A percentile compares a stretch with the other conserved stretches of the same genome.
phyloP scores from a whole-genome alignment of 2,113 vertebrate species.

The Sebastes fasciatus region DNA sequence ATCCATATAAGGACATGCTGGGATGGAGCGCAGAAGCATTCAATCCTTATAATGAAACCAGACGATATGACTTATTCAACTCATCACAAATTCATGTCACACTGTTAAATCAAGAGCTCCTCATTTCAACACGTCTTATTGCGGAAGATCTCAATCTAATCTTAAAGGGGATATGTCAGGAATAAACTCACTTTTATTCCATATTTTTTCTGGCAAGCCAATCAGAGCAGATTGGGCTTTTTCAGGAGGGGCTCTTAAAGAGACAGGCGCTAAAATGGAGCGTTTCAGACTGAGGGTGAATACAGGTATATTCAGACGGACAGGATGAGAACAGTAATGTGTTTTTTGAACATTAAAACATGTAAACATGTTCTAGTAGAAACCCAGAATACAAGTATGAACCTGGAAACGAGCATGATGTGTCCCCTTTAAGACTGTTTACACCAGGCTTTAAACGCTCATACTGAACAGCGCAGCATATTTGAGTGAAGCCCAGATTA shows the following conservation, averaged over 20 bases:
- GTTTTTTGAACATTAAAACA: no score
- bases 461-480: background rate
- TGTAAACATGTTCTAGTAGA: no score
- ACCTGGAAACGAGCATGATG: no score
- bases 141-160: slow-evolving; percentile 1
- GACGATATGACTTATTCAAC: slow-evolving; percentile 53
- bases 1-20: slow-evolving; percentile 41
- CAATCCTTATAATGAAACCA: slow-evolving; percentile 56
- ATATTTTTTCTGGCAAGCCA: no score
- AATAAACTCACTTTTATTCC: no score
- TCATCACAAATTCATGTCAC: slow-evolving; percentile 50
- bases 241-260: no score
- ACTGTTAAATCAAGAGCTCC: slow-evolving; percentile 22
- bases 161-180: background rate
- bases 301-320: no score
- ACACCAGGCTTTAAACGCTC: background rate
- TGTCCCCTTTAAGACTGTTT: background rate
- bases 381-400: no score
- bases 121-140: slow-evolving; percentile 1
- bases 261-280: no score
- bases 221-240: no score
- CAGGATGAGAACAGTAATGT: no score
- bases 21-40: slow-evolving; percentile 34
- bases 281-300: no score
- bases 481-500: background rate